These are phyloP conservation scores for Luidia sarsii DNA, from an alignment of 53 echinoderm and acorn worm genomes.

Conservation along the genomic window DNA sequence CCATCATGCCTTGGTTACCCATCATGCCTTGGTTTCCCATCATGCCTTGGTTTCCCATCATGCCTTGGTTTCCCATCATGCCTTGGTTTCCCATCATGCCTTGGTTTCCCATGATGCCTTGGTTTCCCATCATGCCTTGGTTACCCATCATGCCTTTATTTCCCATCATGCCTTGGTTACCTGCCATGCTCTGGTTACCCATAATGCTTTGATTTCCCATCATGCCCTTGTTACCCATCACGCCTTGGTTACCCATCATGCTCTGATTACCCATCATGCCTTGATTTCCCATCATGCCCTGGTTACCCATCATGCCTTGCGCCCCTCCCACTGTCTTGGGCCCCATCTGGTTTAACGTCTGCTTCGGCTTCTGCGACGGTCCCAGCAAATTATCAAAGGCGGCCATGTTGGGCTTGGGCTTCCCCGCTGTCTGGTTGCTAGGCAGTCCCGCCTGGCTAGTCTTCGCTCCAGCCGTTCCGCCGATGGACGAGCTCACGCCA, in stretches of 20 bases:
- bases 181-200: no score
- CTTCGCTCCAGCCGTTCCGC: conserved; percentile 11
- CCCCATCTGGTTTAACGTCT: conserved; percentile 77
- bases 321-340: conserved; percentile 14
- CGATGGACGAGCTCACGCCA: conserved; percentile 11
- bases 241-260: conserved; percentile 44
- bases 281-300: conserved; percentile 39
- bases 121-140: conserved; percentile 46
- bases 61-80: conserved; percentile 31
- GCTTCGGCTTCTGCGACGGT: conserved; percentile 65
- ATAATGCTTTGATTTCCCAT: conserved; percentile 36
- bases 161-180: not conserved
- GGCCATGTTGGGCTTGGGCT: conserved; percentile 71
- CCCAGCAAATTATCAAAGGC: conserved; percentile 83
- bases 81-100: conserved; percentile 50
- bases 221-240: conserved; percentile 40
- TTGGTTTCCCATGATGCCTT: conserved; percentile 39
- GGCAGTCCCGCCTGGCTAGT: conserved; percentile 37
- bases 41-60: conserved; percentile 15
- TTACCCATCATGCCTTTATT: conserved; percentile 26
- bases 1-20: conserved; percentile 9
- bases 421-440: conserved; percentile 7
- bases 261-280: conserved; percentile 59
- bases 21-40: conserved; percentile 37
- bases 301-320: conserved; percentile 31